Percentiles rank a stretch among this genome's conserved stretches.
Conservation (phyloP, 2,113 vertebrate species). For the Ginglymostoma cirratum region DNA sequence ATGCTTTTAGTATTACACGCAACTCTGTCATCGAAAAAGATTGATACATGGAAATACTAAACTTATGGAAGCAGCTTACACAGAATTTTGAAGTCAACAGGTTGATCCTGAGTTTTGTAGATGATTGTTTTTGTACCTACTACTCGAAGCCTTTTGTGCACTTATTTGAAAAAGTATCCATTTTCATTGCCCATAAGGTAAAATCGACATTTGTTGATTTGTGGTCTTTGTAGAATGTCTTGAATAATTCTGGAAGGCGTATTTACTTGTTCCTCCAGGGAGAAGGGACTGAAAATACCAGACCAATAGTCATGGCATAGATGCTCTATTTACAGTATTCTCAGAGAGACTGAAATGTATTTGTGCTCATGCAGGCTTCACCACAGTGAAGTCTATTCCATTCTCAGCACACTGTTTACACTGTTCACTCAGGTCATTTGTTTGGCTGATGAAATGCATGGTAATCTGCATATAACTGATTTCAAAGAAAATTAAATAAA, state of each 20-base stretch:
- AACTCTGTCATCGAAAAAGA: background rate
- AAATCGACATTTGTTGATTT: background rate
- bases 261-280: background rate
- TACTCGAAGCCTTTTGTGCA: background rate
- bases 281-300: background rate
- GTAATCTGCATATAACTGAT: background rate
- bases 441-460: background rate
- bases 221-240: background rate
- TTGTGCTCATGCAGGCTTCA: background rate
- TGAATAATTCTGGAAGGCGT: background rate
- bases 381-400: background rate
- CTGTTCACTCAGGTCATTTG: background rate
- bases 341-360: background rate
- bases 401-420: background rate
- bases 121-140: background rate
- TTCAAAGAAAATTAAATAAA: background rate
- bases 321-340: background rate
- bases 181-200: background rate
- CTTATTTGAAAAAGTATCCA: background rate
- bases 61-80: background rate
- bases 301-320: background rate
- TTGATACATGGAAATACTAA: background rate
- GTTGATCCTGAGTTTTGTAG: background rate
- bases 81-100: background rate
- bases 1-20: background rate